Conservation (phyloP, 1,140 invertebrate species). For the Calephelis virginiensis region DNA sequence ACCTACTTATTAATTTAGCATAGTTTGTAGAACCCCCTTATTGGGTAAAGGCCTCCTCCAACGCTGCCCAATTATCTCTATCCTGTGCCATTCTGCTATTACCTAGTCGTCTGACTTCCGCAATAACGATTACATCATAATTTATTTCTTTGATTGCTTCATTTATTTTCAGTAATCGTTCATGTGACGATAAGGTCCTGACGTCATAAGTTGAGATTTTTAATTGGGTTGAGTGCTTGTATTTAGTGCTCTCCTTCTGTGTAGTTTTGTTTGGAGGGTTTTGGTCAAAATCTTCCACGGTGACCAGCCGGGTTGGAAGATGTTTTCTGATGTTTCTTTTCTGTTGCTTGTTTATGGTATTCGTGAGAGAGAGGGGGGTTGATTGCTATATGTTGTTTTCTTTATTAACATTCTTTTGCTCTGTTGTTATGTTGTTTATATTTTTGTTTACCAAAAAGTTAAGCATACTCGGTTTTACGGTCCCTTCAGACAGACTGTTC, state of each 20-base stretch:
- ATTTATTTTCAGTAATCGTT: conserved; percentile 15
- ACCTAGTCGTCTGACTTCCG: neutral
- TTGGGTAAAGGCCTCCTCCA: too few relatives aligned
- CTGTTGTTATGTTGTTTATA: too few relatives aligned
- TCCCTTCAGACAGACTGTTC: too few relatives aligned
- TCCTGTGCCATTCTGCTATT: too few relatives aligned
- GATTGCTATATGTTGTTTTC: neutral
- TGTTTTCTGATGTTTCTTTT: conserved; percentile 16
- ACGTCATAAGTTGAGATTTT: conserved; percentile 24
- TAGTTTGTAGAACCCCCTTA: too few relatives aligned
- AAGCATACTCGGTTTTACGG: too few relatives aligned
- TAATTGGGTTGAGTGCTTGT: conserved; percentile 8
- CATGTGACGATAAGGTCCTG: conserved; percentile 21
- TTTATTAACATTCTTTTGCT: neutral
- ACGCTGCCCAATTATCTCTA: too few relatives aligned
- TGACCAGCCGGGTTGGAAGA: conserved; percentile 29
- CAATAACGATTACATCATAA: neutral
- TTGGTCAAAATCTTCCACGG: conserved; percentile 29
- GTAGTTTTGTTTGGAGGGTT: conserved; percentile 21
- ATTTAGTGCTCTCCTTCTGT: neutral
- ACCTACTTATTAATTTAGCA: too few relatives aligned
- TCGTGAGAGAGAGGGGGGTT: neutral
- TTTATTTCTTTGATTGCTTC: conserved; percentile 3
- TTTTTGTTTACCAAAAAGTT: too few relatives aligned
- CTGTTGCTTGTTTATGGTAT: conserved; percentile 13